Evolutionary conservation across 2,888 invertebrate species (phyloP).

Genomic region (Flexamia atlantica): DNA sequence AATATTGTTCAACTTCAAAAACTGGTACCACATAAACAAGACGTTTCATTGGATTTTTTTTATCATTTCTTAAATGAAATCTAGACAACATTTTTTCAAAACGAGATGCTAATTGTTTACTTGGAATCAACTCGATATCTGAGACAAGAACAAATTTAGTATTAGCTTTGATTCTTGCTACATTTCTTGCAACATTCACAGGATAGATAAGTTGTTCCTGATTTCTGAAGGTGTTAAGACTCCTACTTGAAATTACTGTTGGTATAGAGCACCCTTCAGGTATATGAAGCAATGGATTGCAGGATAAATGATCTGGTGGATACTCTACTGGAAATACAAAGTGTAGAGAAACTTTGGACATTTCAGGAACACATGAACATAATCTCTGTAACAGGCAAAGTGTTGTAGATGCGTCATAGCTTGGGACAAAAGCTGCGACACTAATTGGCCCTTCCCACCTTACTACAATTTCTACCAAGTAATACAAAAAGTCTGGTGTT

Average conservation of each 20-base stretch:
- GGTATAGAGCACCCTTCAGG: constrained; percentile 75
- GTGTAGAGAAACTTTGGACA: constrained; percentile 84
- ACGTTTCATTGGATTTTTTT: constrained; percentile 65
- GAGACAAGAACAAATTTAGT: constrained; percentile 83
- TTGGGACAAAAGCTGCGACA: constrained; percentile 83
- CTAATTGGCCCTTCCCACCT: constrained; percentile 86
- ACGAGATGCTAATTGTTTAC: constrained; percentile 79
- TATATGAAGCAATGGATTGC: constrained; percentile 66
- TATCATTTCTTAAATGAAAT: constrained; percentile 76
- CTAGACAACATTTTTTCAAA: constrained; percentile 79
- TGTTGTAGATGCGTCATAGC: constrained; percentile 80
- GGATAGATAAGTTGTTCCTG: constrained; percentile 79
- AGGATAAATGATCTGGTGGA: constrained; percentile 74
- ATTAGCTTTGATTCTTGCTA: constrained; percentile 81
- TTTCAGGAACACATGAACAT: constrained; percentile 82
- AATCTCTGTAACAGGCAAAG: constrained; percentile 80
- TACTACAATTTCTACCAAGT: constrained; percentile 81
- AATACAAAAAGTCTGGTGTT: constrained; percentile 84
- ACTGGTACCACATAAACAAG: constrained; percentile 85
- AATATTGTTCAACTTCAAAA: constrained; percentile 81
- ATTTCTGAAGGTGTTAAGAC: constrained; percentile 68
- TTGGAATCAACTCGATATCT: constrained; percentile 85
- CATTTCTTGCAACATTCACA: constrained; percentile 85
- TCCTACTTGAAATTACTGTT: constrained; percentile 72
- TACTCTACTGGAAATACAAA: constrained; percentile 80